Evolutionary conservation across 2,113 vertebrate genomes (phyloP).

Genomic region (Lates calcarifer): DNA sequence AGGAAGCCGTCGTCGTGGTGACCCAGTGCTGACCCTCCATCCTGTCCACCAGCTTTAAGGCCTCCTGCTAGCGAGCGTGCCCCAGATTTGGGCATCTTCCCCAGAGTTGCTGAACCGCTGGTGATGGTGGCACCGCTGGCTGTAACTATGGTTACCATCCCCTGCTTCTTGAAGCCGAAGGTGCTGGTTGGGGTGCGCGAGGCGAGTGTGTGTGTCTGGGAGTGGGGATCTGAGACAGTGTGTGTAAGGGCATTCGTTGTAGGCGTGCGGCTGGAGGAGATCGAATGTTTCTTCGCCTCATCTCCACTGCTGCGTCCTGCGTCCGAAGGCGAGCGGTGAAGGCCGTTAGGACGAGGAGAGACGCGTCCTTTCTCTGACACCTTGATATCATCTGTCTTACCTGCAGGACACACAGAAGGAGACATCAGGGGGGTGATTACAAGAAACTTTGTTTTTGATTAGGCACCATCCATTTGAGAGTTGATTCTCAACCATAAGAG

Average conservation of each 20-base stretch:
- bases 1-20: slow-evolving; percentile 95
- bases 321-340: slow-evolving; percentile 95
- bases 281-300: slow-evolving; percentile 88
- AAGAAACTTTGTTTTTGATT: no score
- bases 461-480: no score
- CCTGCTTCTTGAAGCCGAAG: slow-evolving; percentile 98
- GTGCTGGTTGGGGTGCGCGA: slow-evolving; percentile 89
- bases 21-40: slow-evolving; percentile 81
- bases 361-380: slow-evolving; percentile 96
- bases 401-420: slow-evolving; percentile 73
- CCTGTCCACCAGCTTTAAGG: slow-evolving; percentile 79
- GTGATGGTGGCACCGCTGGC: slow-evolving; percentile 95
- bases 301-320: slow-evolving; percentile 95
- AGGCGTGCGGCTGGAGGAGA: slow-evolving; percentile 72
- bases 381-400: slow-evolving; percentile 97
- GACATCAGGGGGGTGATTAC: background rate
- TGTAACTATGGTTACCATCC: slow-evolving; percentile 92
- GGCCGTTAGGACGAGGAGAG: slow-evolving; percentile 90
- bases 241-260: slow-evolving; percentile 62
- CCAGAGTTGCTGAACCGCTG: slow-evolving; percentile 95
- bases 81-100: slow-evolving; percentile 95
- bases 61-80: slow-evolving; percentile 85
- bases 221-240: slow-evolving; percentile 63
- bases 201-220: slow-evolving; percentile 62
- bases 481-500: no score